Evolutionary conservation across 2,797 vertebrate species (phyloP).

Genomic region (Silurus lanzhouensis): DNA sequence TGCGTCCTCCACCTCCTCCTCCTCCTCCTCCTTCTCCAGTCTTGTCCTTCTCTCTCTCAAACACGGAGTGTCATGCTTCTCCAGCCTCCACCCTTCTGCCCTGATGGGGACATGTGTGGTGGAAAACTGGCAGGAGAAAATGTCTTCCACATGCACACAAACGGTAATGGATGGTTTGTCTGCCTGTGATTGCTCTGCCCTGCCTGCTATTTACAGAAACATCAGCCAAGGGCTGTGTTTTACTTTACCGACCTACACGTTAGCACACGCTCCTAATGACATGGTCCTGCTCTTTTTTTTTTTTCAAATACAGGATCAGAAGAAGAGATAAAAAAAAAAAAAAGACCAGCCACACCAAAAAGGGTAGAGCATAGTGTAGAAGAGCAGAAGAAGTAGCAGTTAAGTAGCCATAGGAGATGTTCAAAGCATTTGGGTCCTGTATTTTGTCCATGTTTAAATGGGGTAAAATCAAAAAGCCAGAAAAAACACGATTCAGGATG

Average conservation of each 20-base stretch:
- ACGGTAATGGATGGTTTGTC: slow-evolving; percentile 74
- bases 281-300: slow-evolving; percentile 64
- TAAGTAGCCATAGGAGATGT: neutral
- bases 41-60: slow-evolving; percentile 33
- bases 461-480: neutral
- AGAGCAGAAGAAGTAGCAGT: slow-evolving; percentile 14
- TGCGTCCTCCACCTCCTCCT: neutral
- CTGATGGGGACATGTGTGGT: slow-evolving; percentile 70
- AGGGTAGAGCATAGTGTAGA: slow-evolving; percentile 23
- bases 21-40: neutral
- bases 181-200: slow-evolving; percentile 56
- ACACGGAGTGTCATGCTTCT: slow-evolving; percentile 55
- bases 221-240: slow-evolving; percentile 69
- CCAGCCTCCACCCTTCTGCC: slow-evolving; percentile 56
- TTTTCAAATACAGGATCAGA: slow-evolving; percentile 63
- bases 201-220: slow-evolving; percentile 73
- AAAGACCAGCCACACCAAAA: slow-evolving; percentile 55
- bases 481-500: neutral
- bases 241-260: slow-evolving; percentile 63
- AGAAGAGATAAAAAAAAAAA: slow-evolving; percentile 54
- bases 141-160: slow-evolving; percentile 71
- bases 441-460: neutral
- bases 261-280: slow-evolving; percentile 73
- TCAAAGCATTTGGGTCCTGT: slow-evolving; percentile 2
- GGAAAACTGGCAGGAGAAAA: slow-evolving; percentile 73